A percentile compares a stretch with the other conserved stretches of the same genome.
phyloP scores from a whole-genome alignment of 2,888 invertebrate genomes.

The Margaritifera margaritifera region DNA sequence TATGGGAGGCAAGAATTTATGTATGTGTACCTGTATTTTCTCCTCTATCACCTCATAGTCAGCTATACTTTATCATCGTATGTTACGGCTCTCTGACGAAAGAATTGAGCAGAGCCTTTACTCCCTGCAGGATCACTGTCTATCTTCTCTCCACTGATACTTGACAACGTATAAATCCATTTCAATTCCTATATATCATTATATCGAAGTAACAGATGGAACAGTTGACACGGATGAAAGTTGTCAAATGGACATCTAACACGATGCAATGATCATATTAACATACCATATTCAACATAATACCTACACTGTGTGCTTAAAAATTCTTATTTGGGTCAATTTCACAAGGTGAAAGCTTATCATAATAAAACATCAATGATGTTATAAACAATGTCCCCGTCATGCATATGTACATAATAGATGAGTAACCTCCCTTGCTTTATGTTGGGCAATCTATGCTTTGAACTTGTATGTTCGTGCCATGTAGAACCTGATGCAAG shows the following conservation, averaged over 20 bases:
- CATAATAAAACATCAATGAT: too few species aligned
- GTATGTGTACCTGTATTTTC: conserved; percentile 74
- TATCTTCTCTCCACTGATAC: conserved; percentile 91
- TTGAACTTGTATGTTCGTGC: too few species aligned
- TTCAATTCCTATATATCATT: background rate
- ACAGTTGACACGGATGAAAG: background rate
- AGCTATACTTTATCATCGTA: conserved; percentile 90
- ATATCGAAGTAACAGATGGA: background rate
- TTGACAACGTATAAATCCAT: conserved; percentile 57
- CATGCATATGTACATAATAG: too few species aligned
- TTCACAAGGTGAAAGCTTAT: too few species aligned
- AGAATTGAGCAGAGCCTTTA: conserved; percentile 73
- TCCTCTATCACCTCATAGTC: conserved; percentile 88
- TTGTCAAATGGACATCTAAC: background rate
- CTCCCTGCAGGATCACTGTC: conserved; percentile 88
- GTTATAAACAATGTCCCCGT: too few species aligned
- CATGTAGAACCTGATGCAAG: too few species aligned
- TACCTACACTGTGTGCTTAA: too few species aligned
- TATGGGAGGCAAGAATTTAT: too few species aligned
- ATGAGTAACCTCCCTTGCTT: too few species aligned
- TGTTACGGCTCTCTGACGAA: conserved; percentile 84
- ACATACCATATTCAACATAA: too few species aligned
- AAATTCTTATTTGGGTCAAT: too few species aligned
- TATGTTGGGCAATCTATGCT: too few species aligned
- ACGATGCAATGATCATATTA: background rate